phyloP scores from a whole-genome alignment of 1,140 invertebrate genomes.

The Eulimnadia texana region DNA sequence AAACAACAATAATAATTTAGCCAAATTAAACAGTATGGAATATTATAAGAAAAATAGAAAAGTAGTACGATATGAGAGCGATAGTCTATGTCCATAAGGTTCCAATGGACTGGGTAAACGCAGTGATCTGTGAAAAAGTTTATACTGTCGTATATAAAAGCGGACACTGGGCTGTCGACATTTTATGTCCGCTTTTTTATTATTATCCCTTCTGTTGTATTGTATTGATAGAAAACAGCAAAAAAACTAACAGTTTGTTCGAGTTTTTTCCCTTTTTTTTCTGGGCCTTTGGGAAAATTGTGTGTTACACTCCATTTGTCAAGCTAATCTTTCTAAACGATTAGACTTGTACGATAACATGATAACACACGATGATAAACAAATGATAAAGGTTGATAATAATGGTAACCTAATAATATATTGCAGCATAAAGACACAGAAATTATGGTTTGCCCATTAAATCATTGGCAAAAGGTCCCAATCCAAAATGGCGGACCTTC shows the following conservation, averaged over 20 bases:
- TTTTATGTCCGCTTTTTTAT: not conserved
- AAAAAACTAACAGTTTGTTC: not conserved
- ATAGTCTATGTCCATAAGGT: not conserved
- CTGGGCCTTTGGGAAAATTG: too few species aligned
- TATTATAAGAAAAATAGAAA: not conserved
- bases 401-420: too few species aligned
- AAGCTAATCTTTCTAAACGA: not conserved
- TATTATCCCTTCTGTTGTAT: not conserved
- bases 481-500: too few species aligned
- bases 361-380: too few species aligned
- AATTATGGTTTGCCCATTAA: too few species aligned
- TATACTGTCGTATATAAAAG: not conserved
- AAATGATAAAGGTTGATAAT: too few species aligned
- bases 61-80: not conserved
- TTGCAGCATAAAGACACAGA: too few species aligned
- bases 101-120: not conserved
- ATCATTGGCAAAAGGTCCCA: too few species aligned
- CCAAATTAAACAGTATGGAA: not conserved
- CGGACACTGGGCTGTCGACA: not conserved
- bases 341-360: not conserved
- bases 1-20: too few species aligned
- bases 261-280: not conserved
- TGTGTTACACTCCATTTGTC: not conserved
- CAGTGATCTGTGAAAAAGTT: not conserved
- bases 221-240: not conserved